Evolutionary conservation across 2,888 invertebrate genomes (phyloP).

Genomic region (Melipona bicolor): DNA sequence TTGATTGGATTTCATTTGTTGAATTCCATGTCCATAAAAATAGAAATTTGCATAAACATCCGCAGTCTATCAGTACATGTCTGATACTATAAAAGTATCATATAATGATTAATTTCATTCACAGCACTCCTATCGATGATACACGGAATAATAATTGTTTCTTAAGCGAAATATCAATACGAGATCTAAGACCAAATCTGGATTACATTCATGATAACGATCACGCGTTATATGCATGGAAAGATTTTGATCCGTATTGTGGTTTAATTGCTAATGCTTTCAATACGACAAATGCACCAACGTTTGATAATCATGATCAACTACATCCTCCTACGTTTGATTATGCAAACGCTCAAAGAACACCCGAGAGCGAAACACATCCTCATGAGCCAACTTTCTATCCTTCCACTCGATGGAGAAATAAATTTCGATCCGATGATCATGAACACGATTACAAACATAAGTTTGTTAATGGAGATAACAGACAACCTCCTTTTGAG

Average conservation of each 20-base stretch:
- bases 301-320: neutral
- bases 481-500: no score
- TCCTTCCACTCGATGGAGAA: neutral
- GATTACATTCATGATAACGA: constrained; percentile 90
- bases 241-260: constrained; percentile 91
- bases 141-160: constrained; percentile 88
- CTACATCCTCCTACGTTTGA: neutral
- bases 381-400: neutral
- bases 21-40: neutral
- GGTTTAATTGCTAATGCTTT: neutral
- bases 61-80: neutral
- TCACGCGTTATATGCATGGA: constrained; percentile 92
- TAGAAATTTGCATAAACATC: neutral
- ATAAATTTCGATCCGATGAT: neutral
- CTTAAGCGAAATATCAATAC: constrained; percentile 91
- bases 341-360: neutral
- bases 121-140: constrained; percentile 58
- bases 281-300: neutral
- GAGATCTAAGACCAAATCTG: constrained; percentile 89
- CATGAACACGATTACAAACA: constrained; percentile 3
- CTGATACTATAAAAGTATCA: neutral
- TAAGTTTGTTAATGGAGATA: neutral
- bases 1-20: neutral
- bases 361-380: neutral
- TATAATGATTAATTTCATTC: neutral